Percentiles rank a stretch among this genome's conserved stretches.
Evolutionary conservation across 1,140 invertebrate species (phyloP).

Genomic region (Drosophila pruinosa): DNA sequence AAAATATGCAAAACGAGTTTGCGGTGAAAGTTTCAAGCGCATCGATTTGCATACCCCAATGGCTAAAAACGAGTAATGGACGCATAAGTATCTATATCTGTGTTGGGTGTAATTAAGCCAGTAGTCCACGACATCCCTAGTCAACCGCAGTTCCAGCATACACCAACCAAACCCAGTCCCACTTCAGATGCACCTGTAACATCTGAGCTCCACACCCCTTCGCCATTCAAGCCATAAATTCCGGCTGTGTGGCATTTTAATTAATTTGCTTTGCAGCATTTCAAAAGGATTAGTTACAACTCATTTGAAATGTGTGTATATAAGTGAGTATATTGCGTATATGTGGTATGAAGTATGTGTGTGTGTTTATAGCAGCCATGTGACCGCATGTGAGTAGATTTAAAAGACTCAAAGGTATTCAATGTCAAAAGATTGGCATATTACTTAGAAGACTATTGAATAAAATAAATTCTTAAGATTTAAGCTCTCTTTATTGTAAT

Average conservation of each 20-base stretch:
- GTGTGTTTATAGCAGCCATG: slow-evolving; percentile 1
- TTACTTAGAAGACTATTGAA: too few species aligned
- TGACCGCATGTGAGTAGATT: background rate
- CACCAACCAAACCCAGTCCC: background rate
- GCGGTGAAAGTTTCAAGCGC: slow-evolving; percentile 57
- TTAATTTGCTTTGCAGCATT: slow-evolving; percentile 78
- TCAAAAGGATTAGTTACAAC: slow-evolving; percentile 76
- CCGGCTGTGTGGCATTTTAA: slow-evolving; percentile 78
- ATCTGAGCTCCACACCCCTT: slow-evolving; percentile 46
- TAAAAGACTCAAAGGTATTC: background rate
- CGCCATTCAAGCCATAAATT: slow-evolving; percentile 72
- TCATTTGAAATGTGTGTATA: slow-evolving; percentile 31
- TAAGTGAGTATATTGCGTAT: background rate
- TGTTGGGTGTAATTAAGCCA: slow-evolving; percentile 45
- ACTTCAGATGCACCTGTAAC: slow-evolving; percentile 56
- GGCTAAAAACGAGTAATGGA: background rate
- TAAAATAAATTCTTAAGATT: too few species aligned
- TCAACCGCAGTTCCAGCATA: background rate
- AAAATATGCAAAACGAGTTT: slow-evolving; percentile 67
- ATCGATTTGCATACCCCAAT: slow-evolving; percentile 50
- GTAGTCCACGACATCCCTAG: background rate
- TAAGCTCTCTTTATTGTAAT: too few species aligned
- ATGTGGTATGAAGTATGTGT: too few species aligned
- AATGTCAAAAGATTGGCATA: too few species aligned
- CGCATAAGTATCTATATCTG: slow-evolving; percentile 7